These are phyloP conservation scores for Onychomys arenicola DNA, from an alignment of 2,797 vertebrate genomes.

Conservation along the genomic window DNA sequence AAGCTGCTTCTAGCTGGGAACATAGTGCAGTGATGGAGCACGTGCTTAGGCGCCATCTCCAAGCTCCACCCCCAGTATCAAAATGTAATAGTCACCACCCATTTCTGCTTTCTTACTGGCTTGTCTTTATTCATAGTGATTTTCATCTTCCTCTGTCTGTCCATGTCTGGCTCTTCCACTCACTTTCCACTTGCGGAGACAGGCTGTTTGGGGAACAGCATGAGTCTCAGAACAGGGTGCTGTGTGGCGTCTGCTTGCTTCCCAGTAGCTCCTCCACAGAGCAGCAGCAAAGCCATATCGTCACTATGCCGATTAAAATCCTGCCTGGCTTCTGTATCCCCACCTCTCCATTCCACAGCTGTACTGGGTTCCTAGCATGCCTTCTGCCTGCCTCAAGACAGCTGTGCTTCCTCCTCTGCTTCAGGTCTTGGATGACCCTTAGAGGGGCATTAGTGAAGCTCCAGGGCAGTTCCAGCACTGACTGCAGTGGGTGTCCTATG, in stretches of 20 bases:
- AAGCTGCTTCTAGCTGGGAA: not conserved
- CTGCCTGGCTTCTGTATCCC: not conserved
- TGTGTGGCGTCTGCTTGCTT: not conserved
- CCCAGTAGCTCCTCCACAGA: not conserved
- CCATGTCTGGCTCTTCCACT: too few species aligned
- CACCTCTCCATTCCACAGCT: not conserved
- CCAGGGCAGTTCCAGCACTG: not conserved
- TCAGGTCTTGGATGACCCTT: not conserved
- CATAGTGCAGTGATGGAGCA: not conserved
- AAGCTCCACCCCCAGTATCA: not conserved
- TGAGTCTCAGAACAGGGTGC: not conserved
- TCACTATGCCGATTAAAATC: not conserved
- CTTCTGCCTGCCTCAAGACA: not conserved
- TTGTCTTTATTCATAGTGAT: not conserved
- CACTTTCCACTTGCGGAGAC: not conserved
- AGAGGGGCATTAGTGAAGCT: not conserved
- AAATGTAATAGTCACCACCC: not conserved
- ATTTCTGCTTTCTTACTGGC: not conserved
- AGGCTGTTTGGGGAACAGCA: not conserved
- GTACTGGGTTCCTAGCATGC: accelerated
- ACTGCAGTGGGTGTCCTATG: not conserved
- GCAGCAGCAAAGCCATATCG: not conserved
- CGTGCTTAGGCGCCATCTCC: accelerated
- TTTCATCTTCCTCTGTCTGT: not conserved
- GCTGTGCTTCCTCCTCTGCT: not conserved